Evolutionary conservation across 1,140 invertebrate species (phyloP).

Genomic region (Triops cancriformis): DNA sequence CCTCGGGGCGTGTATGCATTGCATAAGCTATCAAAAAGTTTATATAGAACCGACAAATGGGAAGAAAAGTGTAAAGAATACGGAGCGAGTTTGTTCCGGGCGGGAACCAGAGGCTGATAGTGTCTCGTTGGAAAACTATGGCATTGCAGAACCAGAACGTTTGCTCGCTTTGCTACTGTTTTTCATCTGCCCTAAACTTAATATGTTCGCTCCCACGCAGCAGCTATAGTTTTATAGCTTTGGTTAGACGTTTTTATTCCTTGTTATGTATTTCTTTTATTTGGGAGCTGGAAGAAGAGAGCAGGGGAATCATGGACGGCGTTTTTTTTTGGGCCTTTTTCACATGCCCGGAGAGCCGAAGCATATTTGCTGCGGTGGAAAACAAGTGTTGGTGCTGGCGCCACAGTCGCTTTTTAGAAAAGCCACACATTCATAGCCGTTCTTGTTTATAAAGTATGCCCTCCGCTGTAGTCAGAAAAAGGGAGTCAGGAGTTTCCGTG

Average conservation of each 20-base stretch:
- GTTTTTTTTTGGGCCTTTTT: constrained; percentile 5
- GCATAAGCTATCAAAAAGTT: constrained; percentile 14
- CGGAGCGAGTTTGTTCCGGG: background rate
- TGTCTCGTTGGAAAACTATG: background rate
- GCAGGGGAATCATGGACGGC: background rate
- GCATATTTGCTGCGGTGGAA: constrained; percentile 7
- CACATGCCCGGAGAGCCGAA: background rate
- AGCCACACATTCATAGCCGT: background rate
- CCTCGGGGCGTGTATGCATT: background rate
- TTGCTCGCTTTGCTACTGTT: background rate
- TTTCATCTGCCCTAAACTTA: constrained; percentile 6
- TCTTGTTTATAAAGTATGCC: background rate
- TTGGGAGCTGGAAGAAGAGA: background rate
- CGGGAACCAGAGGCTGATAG: constrained; percentile 8
- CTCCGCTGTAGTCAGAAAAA: background rate
- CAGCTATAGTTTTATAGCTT: constrained; percentile 11
- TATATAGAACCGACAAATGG: constrained; percentile 11
- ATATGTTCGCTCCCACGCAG: constrained; percentile 12
- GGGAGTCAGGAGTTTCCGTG: background rate
- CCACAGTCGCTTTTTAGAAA: background rate
- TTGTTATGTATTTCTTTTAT: constrained; percentile 11
- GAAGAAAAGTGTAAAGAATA: constrained; percentile 7
- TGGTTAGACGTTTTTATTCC: constrained; percentile 14
- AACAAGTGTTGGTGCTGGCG: background rate
- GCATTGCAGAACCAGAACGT: background rate